These are phyloP conservation scores for Athripsodes cinereus DNA, from an alignment of 2,888 invertebrate species.

Conservation along the genomic window DNA sequence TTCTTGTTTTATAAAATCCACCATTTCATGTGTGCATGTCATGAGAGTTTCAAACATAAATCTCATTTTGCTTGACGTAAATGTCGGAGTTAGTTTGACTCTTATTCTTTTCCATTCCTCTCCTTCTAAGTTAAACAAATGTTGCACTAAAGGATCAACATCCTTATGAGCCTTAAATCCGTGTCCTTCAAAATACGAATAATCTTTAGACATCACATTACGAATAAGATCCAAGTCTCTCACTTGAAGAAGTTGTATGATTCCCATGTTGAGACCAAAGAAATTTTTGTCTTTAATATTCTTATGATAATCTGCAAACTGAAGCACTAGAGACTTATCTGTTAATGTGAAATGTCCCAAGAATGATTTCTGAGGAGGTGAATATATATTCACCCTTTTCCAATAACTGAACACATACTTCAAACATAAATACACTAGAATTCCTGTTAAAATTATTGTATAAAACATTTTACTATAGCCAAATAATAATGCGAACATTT, in stretches of 20 bases:
- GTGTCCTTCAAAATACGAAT: conserved; percentile 6
- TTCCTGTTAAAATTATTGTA: background rate
- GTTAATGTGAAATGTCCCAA: no score
- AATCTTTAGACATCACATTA: conserved; percentile 13
- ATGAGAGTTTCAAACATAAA: conserved; percentile 16
- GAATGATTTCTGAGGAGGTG: background rate
- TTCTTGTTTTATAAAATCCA: background rate
- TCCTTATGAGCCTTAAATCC: conserved; percentile 9
- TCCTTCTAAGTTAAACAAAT: conserved; percentile 17
- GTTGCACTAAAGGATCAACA: conserved; percentile 10
- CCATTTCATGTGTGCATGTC: conserved; percentile 9
- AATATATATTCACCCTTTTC: background rate
- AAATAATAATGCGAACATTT: no score
- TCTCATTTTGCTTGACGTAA: conserved; percentile 15
- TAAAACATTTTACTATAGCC: no score
- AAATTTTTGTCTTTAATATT: background rate
- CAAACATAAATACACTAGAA: background rate
- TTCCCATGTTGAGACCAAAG: background rate
- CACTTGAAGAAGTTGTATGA: conserved; percentile 1
- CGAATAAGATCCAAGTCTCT: conserved; percentile 12
- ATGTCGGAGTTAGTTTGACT: conserved; percentile 9
- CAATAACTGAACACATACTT: background rate
- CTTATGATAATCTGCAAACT: background rate
- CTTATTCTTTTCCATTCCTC: conserved; percentile 15
- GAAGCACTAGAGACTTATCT: no score